phyloP scores from a whole-genome alignment of 2,888 invertebrate species.

The Andrena bicolor region DNA sequence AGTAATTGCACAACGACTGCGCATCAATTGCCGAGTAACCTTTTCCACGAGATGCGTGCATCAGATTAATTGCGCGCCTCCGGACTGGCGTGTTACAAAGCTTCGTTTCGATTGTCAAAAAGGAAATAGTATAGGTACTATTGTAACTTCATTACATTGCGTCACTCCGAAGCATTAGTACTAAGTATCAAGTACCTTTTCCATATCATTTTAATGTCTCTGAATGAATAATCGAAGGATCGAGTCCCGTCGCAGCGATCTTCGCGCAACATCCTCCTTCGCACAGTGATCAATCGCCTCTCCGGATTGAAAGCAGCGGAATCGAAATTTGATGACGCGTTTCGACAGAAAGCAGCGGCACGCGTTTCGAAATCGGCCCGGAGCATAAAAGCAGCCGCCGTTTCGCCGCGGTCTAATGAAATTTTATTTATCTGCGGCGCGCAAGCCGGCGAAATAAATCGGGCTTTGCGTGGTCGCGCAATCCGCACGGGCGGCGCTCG shows the following conservation, averaged over 20 bases:
- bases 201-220: background rate
- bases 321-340: conserved; percentile 4
- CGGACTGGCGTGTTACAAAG: background rate
- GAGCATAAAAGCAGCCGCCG: conserved; percentile 4
- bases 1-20: conserved; percentile 8
- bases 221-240: background rate
- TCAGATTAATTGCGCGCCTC: background rate
- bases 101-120: too few species aligned
- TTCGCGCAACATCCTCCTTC: background rate
- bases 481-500: conserved; percentile 13
- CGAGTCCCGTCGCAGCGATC: background rate
- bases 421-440: conserved; percentile 25
- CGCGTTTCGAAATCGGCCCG: conserved; percentile 21
- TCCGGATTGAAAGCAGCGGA: background rate
- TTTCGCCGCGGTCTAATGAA: conserved; percentile 29
- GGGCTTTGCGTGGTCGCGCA: conserved; percentile 38
- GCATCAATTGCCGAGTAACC: background rate
- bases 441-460: conserved; percentile 14
- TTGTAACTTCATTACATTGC: too few species aligned
- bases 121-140: too few species aligned
- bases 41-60: background rate
- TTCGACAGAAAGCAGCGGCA: background rate
- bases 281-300: background rate
- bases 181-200: too few species aligned
- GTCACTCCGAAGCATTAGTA: too few species aligned